phyloP scores from a whole-genome alignment of 2,888 invertebrate genomes.

The Harpalus rufipes region DNA sequence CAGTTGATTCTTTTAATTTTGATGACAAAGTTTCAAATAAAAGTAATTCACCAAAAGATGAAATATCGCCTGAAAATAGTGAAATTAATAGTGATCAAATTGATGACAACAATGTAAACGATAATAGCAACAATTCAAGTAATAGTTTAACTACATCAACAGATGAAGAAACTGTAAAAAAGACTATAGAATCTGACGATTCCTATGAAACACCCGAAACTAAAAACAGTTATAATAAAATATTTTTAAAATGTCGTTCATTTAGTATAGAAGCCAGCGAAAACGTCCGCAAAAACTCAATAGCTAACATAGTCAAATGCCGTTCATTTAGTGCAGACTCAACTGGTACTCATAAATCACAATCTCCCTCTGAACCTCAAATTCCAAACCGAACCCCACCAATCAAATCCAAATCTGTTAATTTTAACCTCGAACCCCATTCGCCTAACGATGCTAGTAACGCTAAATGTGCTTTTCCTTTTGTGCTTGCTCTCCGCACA shows the following conservation, averaged over 20 bases:
- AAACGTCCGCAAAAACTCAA: slow-evolving; percentile 15
- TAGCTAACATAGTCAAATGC: slow-evolving; percentile 39
- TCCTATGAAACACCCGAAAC: slow-evolving; percentile 27
- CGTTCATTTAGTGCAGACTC: slow-evolving; percentile 32
- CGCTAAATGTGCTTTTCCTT: slow-evolving; percentile 69
- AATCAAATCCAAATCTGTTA: slow-evolving; percentile 31
- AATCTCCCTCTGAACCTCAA: slow-evolving; percentile 60
- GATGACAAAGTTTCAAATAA: slow-evolving; percentile 56
- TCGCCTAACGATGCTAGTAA: slow-evolving; percentile 58
- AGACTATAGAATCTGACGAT: slow-evolving; percentile 48
- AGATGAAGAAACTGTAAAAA: slow-evolving; percentile 54
- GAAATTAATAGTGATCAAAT: slow-evolving; percentile 10
- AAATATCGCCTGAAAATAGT: slow-evolving; percentile 15
- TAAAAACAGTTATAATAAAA: slow-evolving; percentile 20
- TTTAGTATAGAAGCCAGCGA: slow-evolving; percentile 62
- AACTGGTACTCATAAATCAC: not conserved
- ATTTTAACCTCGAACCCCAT: slow-evolving; percentile 33
- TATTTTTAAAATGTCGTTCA: slow-evolving; percentile 64
- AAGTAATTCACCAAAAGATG: slow-evolving; percentile 44
- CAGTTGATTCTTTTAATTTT: slow-evolving; percentile 50
- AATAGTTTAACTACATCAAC: slow-evolving; percentile 50
- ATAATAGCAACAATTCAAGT: slow-evolving; percentile 50
- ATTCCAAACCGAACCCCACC: slow-evolving; percentile 16
- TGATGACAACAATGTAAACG: slow-evolving; percentile 2
- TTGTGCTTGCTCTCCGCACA: slow-evolving; percentile 57